Evolutionary conservation across 1,140 invertebrate genomes (phyloP).

Genomic region (Cotesia chilonis): DNA sequence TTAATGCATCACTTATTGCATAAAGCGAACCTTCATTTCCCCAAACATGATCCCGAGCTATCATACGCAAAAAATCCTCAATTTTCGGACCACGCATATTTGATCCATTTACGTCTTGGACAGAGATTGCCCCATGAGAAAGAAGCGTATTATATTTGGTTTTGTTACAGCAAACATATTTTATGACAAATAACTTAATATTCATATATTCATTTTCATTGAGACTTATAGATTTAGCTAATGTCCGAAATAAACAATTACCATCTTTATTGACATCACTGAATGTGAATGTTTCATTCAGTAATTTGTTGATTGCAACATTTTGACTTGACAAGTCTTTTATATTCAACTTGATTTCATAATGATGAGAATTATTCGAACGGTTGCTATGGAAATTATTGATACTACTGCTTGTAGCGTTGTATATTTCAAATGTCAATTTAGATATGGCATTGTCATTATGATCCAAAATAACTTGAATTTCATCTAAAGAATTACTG

Average conservation of each 20-base stretch:
- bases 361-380: background rate
- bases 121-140: too few species aligned
- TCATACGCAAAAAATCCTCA: too few species aligned
- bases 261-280: background rate
- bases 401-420: background rate
- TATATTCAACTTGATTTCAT: too few species aligned
- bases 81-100: too few species aligned
- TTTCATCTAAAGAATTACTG: background rate
- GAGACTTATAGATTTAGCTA: background rate
- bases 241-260: background rate
- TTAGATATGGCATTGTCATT: background rate
- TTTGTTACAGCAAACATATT: background rate
- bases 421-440: background rate
- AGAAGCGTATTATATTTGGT: too few species aligned
- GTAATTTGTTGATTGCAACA: background rate
- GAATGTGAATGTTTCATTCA: background rate
- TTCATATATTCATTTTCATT: background rate
- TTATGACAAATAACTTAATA: background rate
- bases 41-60: too few species aligned
- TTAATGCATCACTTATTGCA: too few species aligned
- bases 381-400: background rate
- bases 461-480: background rate
- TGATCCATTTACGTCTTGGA: too few species aligned
- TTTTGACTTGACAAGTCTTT: background rate
- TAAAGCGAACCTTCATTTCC: too few species aligned